Evolutionary conservation across 2,113 vertebrate genomes (phyloP).

Genomic region (Cephalopterus ornatus): DNA sequence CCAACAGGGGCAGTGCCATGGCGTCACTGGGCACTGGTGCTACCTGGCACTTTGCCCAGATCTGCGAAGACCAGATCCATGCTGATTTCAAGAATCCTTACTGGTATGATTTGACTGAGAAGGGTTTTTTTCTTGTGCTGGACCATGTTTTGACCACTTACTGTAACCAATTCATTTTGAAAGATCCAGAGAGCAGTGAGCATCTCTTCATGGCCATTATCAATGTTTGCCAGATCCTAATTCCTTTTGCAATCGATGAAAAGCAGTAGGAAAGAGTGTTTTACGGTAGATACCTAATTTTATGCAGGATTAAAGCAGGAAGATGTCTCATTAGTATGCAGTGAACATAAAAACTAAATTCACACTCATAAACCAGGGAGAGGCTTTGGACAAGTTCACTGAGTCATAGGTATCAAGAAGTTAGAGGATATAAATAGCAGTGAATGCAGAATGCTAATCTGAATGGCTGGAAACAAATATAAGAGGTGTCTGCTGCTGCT

Average conservation of each 20-base stretch:
- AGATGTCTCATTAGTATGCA: not conserved
- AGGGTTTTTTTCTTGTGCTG: not conserved
- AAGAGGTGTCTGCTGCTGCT: not conserved
- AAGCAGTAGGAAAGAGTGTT: not conserved
- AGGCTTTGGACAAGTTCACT: not conserved
- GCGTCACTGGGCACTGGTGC: not conserved
- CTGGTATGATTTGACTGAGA: not conserved
- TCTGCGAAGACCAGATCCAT: not conserved
- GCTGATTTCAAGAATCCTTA: not conserved
- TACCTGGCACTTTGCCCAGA: not conserved
- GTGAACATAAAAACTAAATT: not conserved
- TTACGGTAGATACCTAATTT: not conserved
- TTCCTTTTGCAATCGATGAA: not conserved
- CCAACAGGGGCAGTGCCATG: rapidly evolving
- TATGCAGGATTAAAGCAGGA: not conserved
- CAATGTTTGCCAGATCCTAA: not conserved
- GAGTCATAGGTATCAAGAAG: not conserved
- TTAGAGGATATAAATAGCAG: not conserved
- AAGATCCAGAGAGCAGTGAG: not conserved
- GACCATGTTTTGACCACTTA: not conserved
- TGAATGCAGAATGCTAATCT: not conserved
- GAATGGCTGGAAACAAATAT: not conserved
- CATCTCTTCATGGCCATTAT: not conserved
- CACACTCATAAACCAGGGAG: not conserved
- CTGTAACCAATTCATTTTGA: not conserved